phyloP scores from a whole-genome alignment of 2,113 vertebrate species.

The Apodemus sylvaticus region DNA sequence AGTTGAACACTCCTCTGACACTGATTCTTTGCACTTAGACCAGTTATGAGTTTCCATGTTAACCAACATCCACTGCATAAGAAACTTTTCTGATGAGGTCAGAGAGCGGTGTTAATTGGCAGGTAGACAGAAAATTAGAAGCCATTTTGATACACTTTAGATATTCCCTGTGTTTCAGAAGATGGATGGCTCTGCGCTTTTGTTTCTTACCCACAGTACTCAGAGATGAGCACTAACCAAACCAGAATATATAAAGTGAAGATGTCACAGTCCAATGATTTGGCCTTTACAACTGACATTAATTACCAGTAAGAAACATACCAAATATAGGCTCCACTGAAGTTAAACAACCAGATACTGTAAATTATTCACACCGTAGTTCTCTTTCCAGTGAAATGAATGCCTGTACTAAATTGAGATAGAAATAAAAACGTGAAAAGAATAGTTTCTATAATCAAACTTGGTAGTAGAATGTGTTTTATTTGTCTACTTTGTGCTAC shows the following conservation, averaged over 20 bases:
- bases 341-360: neutral
- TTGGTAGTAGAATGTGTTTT: neutral
- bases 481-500: conserved; percentile 11
- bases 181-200: neutral
- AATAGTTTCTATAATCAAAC: neutral
- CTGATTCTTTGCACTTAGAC: neutral
- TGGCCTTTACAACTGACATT: neutral
- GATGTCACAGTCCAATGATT: neutral
- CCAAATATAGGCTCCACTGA: neutral
- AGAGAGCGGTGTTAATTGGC: neutral
- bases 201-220: neutral
- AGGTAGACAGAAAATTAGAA: neutral
- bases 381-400: conserved; percentile 22
- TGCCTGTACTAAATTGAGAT: neutral
- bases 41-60: neutral
- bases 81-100: neutral
- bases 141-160: too few species aligned
- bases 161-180: neutral
- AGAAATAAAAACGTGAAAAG: neutral
- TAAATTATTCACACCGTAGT: neutral
- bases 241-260: neutral
- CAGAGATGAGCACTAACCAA: neutral
- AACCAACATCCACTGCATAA: neutral
- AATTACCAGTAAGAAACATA: neutral
- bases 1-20: neutral